phyloP scores from a whole-genome alignment of 2,797 vertebrate species.

The Molossus alvarezi region DNA sequence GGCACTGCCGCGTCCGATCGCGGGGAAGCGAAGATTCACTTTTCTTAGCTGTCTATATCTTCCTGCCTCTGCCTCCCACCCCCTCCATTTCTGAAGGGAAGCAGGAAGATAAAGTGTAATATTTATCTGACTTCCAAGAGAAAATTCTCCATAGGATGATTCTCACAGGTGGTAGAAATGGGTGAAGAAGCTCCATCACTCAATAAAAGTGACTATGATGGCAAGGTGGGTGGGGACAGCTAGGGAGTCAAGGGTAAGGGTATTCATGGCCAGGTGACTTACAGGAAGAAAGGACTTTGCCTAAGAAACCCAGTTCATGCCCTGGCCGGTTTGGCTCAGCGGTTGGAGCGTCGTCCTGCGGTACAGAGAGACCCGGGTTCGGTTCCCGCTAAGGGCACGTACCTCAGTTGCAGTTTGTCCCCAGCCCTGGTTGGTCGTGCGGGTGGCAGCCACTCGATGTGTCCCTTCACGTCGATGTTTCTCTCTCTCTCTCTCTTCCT shows the following conservation, averaged over 20 bases:
- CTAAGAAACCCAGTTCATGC: neutral
- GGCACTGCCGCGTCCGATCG: constrained; percentile 80
- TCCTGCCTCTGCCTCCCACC: neutral
- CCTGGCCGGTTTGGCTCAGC: too few species aligned
- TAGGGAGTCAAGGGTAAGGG: neutral
- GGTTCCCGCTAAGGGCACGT: too few species aligned
- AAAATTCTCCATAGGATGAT: neutral
- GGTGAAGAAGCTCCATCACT: neutral
- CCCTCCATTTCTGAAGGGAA: neutral
- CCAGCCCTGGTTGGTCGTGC: too few species aligned
- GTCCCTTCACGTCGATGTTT: too few species aligned
- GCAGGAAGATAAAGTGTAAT: neutral
- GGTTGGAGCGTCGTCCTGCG: too few species aligned
- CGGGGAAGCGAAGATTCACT: constrained; percentile 58
- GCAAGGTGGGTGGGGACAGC: neutral
- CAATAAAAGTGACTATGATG: neutral
- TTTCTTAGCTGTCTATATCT: neutral
- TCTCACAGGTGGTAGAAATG: constrained; percentile 32
- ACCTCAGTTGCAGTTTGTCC: too few species aligned
- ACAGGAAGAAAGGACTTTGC: neutral
- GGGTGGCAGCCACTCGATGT: too few species aligned
- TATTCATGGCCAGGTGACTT: neutral
- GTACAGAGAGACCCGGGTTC: too few species aligned
- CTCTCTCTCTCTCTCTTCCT: too few species aligned
- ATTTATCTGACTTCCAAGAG: neutral